A percentile compares a stretch with the other conserved stretches of the same genome.
These are phyloP conservation scores for Drosophila trichaetosa DNA, from an alignment of 2,888 invertebrate genomes.

Conservation along the genomic window DNA sequence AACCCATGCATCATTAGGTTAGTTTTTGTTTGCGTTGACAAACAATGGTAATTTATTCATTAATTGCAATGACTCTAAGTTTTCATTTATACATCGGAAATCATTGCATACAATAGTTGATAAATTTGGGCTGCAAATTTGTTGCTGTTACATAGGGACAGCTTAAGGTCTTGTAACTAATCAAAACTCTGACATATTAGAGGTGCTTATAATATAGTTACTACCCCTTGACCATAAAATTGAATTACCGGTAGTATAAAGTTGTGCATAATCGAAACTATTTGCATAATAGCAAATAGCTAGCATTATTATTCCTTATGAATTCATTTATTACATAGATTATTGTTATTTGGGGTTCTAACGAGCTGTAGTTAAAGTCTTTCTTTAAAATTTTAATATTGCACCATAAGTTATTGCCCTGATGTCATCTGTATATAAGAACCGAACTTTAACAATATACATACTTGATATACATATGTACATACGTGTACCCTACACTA, in stretches of 20 bases:
- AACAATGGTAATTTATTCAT: constrained; percentile 62
- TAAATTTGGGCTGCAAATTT: constrained; percentile 12
- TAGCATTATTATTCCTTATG: background rate
- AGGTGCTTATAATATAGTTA: constrained; percentile 26
- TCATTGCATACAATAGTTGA: constrained; percentile 23
- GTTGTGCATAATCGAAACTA: constrained; percentile 4
- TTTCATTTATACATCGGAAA: constrained; percentile 27
- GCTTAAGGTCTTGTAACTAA: constrained; percentile 14
- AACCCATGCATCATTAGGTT: constrained; percentile 49
- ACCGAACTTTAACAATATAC: background rate
- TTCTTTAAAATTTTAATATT: background rate
- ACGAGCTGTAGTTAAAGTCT: background rate
- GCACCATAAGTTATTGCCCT: background rate
- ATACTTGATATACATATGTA: background rate
- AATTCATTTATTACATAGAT: background rate
- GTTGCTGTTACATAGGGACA: constrained; percentile 3
- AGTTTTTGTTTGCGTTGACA: constrained; percentile 27
- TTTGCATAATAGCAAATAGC: background rate
- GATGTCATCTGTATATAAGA: background rate
- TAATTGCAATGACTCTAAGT: constrained; percentile 69
- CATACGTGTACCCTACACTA: background rate
- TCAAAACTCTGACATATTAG: constrained; percentile 27
- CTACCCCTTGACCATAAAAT: constrained; percentile 25
- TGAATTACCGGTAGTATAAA: constrained; percentile 42
- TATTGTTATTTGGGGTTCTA: background rate